Conservation (phyloP, 2,888 invertebrate species). For the Amitus sp. region DNA sequence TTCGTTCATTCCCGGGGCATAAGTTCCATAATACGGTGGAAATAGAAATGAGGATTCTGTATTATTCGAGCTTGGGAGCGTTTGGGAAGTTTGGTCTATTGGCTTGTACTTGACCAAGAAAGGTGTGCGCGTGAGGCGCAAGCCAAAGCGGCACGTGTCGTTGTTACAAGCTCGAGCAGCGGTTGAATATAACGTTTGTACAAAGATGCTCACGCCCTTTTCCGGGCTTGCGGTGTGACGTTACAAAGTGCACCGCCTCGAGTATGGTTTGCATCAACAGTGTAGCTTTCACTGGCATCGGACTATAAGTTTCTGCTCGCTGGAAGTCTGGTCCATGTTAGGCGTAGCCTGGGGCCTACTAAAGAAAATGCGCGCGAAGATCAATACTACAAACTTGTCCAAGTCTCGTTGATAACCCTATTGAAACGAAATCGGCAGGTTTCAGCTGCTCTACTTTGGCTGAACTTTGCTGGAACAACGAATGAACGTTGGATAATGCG, state of each 20-base stretch:
- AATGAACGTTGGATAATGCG: no score
- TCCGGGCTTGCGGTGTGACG: constrained; percentile 60
- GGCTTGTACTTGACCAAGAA: constrained; percentile 50
- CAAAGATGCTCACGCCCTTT: constrained; percentile 55
- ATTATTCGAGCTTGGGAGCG: constrained; percentile 3
- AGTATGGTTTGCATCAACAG: constrained; percentile 39
- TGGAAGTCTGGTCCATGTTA: constrained; percentile 37
- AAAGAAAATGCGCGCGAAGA: constrained; percentile 28
- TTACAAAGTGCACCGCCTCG: constrained; percentile 49
- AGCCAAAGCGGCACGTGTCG: constrained; percentile 60
- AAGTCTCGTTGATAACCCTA: constrained; percentile 28
- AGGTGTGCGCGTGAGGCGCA: constrained; percentile 52
- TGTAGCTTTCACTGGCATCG: constrained; percentile 43
- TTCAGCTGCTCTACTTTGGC: constrained; percentile 12
- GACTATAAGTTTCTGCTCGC: constrained; percentile 52
- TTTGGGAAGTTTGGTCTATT: constrained; percentile 18
- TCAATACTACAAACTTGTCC: constrained; percentile 37
- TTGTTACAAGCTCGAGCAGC: constrained; percentile 57
- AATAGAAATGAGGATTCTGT: constrained; percentile 28
- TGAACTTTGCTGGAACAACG: neutral
- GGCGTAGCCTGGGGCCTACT: constrained; percentile 37
- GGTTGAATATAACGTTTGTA: constrained; percentile 59
- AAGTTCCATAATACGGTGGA: constrained; percentile 20
- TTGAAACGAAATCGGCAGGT: constrained; percentile 20
- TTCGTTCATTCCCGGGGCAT: constrained; percentile 6